phyloP scores from a whole-genome alignment of 1,140 invertebrate species.

The Sycophaga agraensis region DNA sequence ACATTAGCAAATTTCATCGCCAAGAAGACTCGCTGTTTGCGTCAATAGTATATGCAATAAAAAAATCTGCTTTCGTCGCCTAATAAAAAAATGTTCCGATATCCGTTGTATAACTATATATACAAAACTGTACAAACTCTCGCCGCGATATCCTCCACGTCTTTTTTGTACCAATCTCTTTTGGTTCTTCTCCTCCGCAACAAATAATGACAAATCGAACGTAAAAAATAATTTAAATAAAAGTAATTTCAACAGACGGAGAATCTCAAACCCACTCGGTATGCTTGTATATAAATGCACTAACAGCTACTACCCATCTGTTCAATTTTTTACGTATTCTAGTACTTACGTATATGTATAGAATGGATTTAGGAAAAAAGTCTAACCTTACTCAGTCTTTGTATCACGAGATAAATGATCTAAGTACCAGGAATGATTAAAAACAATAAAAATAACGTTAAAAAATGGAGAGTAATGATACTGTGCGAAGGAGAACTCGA shows the following conservation, averaged over 20 bases:
- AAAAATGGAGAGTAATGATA: neutral
- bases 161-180: constrained; percentile 18
- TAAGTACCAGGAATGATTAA: constrained; percentile 25
- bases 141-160: constrained; percentile 29
- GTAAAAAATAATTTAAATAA: neutral
- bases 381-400: constrained; percentile 25
- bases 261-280: neutral
- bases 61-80: constrained; percentile 16
- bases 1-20: constrained; percentile 2
- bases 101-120: constrained; percentile 32
- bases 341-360: constrained; percentile 12
- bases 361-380: constrained; percentile 13
- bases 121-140: constrained; percentile 46
- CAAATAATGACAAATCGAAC: neutral
- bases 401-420: constrained; percentile 10
- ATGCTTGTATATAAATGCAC: neutral
- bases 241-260: neutral
- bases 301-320: neutral
- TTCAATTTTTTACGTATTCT: constrained; percentile 1
- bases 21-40: constrained; percentile 9
- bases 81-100: constrained; percentile 30
- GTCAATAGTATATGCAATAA: constrained; percentile 18
- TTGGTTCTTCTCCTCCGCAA: constrained; percentile 19
- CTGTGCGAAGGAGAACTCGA: constrained; percentile 18
- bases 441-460: neutral